Percentiles rank a stretch among this genome's conserved stretches.
These are phyloP conservation scores for Lerema accius DNA, from an alignment of 1,140 invertebrate species.

Conservation along the genomic window DNA sequence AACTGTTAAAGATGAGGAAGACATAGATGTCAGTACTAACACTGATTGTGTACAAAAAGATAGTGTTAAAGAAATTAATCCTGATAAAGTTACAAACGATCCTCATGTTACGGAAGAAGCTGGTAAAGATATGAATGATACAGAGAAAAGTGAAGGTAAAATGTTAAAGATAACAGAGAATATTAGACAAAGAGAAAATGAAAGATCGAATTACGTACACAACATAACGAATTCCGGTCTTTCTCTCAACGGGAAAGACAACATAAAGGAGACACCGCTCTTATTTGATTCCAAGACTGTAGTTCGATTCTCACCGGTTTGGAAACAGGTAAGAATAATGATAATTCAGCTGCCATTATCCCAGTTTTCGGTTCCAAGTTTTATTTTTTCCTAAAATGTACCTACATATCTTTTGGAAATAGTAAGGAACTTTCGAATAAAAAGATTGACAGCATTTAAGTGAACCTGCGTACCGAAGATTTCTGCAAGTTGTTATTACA, in stretches of 20 bases:
- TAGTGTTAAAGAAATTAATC: conserved; percentile 21
- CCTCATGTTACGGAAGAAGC: conserved; percentile 18
- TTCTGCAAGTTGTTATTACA: too few species aligned
- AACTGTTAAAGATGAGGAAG: conserved; percentile 22
- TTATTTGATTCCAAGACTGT: conserved; percentile 65
- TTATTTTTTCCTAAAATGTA: too few species aligned
- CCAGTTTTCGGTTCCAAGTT: too few species aligned
- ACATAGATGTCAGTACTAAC: conserved; percentile 3
- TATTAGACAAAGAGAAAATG: conserved; percentile 46
- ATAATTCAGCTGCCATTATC: too few species aligned
- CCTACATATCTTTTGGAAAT: too few species aligned
- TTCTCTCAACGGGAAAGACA: conserved; percentile 44
- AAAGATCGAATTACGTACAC: conserved; percentile 57
- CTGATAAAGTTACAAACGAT: conserved; percentile 41
- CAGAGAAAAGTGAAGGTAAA: conserved; percentile 35
- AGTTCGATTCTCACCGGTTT: conserved; percentile 65
- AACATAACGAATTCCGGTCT: conserved; percentile 63
- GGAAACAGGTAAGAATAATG: conserved; percentile 65
- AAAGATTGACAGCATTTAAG: too few species aligned
- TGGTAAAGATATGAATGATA: conserved; percentile 33
- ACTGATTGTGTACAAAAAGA: neutral
- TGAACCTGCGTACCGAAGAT: too few species aligned
- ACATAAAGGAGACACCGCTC: conserved; percentile 52
- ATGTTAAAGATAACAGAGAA: conserved; percentile 39
- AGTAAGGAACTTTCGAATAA: too few species aligned